Evolutionary conservation across 53 echinoderm and acorn worm genomes (phyloP).

Genomic region (Actinopyga echinites): DNA sequence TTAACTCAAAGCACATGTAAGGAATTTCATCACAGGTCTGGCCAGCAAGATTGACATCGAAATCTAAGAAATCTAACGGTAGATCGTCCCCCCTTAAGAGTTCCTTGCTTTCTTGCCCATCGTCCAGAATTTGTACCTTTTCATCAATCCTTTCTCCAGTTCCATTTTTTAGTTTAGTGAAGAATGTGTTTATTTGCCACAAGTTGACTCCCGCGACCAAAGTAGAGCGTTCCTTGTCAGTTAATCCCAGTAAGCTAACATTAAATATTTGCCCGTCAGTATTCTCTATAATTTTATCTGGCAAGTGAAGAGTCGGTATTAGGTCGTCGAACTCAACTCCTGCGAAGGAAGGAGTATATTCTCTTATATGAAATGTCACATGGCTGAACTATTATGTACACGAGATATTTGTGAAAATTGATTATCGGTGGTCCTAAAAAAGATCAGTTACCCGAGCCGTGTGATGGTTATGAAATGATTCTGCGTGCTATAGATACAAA

Average conservation of each 20-base stretch:
- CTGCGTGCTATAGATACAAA: too few species aligned
- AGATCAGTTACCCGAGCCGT: too few species aligned
- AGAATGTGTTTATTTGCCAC: constrained; percentile 38
- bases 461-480: too few species aligned
- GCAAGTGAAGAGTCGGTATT: background rate
- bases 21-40: constrained; percentile 42
- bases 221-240: background rate
- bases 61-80: constrained; percentile 36
- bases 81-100: constrained; percentile 36
- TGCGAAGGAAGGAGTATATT: background rate
- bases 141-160: constrained; percentile 38
- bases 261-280: background rate
- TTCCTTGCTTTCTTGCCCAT: background rate
- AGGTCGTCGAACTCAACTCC: background rate
- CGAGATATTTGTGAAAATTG: too few species aligned
- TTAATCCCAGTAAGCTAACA: background rate
- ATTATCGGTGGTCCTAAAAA: too few species aligned
- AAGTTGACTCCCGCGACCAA: constrained; percentile 40
- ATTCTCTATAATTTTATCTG: background rate
- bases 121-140: constrained; percentile 37
- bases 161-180: constrained; percentile 23
- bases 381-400: too few species aligned
- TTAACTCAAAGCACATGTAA: constrained; percentile 53
- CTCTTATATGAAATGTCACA: too few species aligned
- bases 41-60: constrained; percentile 42